phyloP scores from a whole-genome alignment of 2,113 vertebrate species.

The Paramormyrops kingsleyae region DNA sequence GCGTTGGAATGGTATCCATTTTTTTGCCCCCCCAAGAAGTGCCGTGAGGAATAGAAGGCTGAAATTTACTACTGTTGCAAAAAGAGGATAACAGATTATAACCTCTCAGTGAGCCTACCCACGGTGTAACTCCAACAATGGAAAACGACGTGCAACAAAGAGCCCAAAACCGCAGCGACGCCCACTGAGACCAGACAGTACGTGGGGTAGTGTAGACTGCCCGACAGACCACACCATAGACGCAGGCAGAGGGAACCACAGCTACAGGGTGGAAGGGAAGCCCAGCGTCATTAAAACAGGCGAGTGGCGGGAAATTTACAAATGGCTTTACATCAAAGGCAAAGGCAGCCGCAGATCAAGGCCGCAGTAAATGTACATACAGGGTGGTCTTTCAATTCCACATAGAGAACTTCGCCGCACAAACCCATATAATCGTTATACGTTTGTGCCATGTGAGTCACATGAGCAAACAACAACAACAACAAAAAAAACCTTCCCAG shows the following conservation, averaged over 20 bases:
- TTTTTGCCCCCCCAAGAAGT: neutral
- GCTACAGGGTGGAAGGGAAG: neutral
- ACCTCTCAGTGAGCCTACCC: neutral
- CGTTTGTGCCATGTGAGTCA: conserved; percentile 30
- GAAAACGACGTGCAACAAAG: neutral
- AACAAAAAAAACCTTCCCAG: neutral
- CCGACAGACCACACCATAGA: neutral
- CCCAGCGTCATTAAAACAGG: neutral
- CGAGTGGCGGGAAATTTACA: neutral
- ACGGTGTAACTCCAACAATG: neutral
- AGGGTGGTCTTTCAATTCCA: neutral
- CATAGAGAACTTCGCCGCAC: neutral
- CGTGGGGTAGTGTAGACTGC: neutral
- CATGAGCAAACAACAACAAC: conserved; percentile 36
- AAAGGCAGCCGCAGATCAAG: neutral
- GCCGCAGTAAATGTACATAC: neutral
- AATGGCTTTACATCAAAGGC: neutral
- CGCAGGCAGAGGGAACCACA: neutral
- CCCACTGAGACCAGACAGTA: neutral
- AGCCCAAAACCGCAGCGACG: neutral
- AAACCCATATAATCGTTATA: neutral
- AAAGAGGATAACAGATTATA: neutral
- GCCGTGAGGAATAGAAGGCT: neutral
- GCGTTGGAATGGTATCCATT: neutral
- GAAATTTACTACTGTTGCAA: neutral